phyloP scores from a whole-genome alignment of 2,797 vertebrate species.

The Chiroxiphia lanceolata region DNA sequence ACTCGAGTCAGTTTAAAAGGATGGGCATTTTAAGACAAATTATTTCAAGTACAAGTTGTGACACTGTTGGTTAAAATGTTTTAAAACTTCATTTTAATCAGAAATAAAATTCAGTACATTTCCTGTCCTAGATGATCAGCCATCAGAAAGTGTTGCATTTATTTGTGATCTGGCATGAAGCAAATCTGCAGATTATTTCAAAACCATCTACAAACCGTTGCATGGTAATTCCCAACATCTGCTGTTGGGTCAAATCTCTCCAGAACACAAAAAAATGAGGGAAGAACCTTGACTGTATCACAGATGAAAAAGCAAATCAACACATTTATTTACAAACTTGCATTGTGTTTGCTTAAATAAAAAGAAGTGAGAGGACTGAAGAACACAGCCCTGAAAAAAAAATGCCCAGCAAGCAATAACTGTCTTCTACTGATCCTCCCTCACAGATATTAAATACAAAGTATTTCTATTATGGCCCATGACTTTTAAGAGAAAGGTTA shows the following conservation, averaged over 20 bases:
- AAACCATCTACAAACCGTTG: background rate
- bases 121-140: background rate
- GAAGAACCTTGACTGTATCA: background rate
- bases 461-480: background rate
- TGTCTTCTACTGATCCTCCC: background rate
- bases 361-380: background rate
- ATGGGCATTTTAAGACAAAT: background rate
- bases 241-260: background rate
- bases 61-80: background rate
- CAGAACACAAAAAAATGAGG: background rate
- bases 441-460: background rate
- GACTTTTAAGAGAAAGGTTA: background rate
- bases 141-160: background rate
- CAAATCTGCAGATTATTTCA: background rate
- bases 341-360: background rate
- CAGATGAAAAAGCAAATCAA: background rate
- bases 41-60: background rate
- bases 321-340: background rate
- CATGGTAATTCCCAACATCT: background rate
- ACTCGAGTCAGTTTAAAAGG: background rate
- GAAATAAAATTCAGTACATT: background rate
- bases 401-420: background rate
- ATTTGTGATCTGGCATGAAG: background rate
- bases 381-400: background rate
- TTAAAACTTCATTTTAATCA: background rate